Conservation (phyloP, 2,113 vertebrate species). For the Cricetomys ansorgei region DNA sequence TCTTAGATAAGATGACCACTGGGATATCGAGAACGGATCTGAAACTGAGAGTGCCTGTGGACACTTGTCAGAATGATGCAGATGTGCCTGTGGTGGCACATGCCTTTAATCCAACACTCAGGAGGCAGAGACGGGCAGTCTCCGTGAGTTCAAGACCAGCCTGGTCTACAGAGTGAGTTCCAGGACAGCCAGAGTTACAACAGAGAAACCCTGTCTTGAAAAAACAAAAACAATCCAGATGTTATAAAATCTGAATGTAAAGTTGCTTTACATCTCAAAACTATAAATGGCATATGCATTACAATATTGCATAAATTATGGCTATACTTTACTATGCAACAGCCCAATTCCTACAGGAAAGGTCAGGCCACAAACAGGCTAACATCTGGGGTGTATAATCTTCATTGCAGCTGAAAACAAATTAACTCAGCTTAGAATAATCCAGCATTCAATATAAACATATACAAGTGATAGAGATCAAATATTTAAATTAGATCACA, state of each 20-base stretch:
- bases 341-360: neutral
- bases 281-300: constrained; percentile 59
- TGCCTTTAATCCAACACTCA: too few relatives aligned
- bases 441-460: neutral
- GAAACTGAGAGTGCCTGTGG: constrained; percentile 12
- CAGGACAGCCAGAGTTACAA: too few relatives aligned
- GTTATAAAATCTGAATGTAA: constrained; percentile 61
- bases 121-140: too few relatives aligned
- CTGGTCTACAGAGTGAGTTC: too few relatives aligned
- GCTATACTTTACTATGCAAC: too few relatives aligned
- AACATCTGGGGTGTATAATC: neutral
- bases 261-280: constrained; percentile 61
- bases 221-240: constrained; percentile 38
- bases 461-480: neutral
- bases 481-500: constrained; percentile 31
- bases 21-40: constrained; percentile 23
- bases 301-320: too few relatives aligned
- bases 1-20: constrained; percentile 28
- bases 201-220: too few relatives aligned
- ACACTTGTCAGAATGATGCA: constrained; percentile 62
- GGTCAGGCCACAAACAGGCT: neutral
- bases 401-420: neutral
- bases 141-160: too few relatives aligned
- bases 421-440: neutral
- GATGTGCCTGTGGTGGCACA: too few relatives aligned